Conservation (phyloP, 2,888 invertebrate species). For the Camponotus fellah region DNA sequence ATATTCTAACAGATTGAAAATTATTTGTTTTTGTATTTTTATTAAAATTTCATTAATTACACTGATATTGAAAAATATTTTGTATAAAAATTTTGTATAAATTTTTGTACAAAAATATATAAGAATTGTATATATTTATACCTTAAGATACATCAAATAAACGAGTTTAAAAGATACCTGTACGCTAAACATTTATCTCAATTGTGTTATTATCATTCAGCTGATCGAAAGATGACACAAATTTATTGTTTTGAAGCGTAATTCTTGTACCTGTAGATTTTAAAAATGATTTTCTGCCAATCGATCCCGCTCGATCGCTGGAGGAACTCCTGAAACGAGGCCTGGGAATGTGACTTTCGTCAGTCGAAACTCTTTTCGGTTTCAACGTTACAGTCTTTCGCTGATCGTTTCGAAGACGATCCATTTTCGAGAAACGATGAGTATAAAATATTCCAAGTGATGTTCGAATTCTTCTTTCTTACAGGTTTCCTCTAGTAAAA, state of each 20-base stretch:
- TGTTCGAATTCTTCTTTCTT: too few relatives aligned
- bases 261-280: slow-evolving; percentile 72
- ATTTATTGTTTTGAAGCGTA: not conserved
- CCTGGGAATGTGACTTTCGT: slow-evolving; percentile 79
- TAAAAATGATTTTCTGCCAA: slow-evolving; percentile 71
- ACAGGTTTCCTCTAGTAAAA: not conserved
- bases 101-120: too few relatives aligned
- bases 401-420: slow-evolving; percentile 31
- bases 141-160: too few relatives aligned
- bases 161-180: not conserved
- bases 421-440: not conserved
- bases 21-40: too few relatives aligned
- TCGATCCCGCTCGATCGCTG: slow-evolving; percentile 69
- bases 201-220: not conserved
- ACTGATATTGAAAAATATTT: too few relatives aligned
- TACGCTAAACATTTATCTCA: not conserved
- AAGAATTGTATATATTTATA: too few relatives aligned
- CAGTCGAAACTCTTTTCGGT: slow-evolving; percentile 28
- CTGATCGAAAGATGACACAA: not conserved
- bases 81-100: too few relatives aligned
- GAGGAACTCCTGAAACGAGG: slow-evolving; percentile 77
- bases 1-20: too few relatives aligned
- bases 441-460: too few relatives aligned
- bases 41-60: too few relatives aligned
- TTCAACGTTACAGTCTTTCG: slow-evolving; percentile 4